A percentile compares a stretch with the other conserved stretches of the same genome.
phyloP scores from a whole-genome alignment of 2,113 vertebrate genomes.

The Macquaria australasica region DNA sequence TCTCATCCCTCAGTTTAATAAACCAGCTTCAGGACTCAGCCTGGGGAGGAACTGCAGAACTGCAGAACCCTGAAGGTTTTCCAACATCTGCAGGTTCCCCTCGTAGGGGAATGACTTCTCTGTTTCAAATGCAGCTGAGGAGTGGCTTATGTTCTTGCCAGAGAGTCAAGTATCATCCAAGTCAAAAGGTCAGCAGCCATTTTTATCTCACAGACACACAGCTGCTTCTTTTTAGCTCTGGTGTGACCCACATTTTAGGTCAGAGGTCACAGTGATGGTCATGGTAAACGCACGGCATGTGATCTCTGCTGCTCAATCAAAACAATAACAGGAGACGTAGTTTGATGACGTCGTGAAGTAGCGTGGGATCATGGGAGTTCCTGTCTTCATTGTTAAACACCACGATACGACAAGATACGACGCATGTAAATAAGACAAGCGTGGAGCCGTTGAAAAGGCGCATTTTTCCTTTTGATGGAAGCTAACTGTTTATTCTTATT shows the following conservation, averaged over 20 bases:
- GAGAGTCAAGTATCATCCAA: constrained; percentile 7
- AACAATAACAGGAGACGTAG: too few relatives aligned
- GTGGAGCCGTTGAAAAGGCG: too few relatives aligned
- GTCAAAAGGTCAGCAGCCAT: constrained; percentile 42
- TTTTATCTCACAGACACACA: neutral
- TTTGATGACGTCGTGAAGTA: too few relatives aligned
- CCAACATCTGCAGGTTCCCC: constrained; percentile 8
- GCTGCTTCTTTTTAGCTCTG: constrained; percentile 13
- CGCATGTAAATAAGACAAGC: too few relatives aligned
- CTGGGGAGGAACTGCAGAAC: neutral
- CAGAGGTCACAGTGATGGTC: neutral
- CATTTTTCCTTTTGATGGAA: neutral
- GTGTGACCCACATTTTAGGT: neutral
- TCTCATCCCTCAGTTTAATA: too few relatives aligned
- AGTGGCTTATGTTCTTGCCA: neutral
- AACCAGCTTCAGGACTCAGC: neutral
- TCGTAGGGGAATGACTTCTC: neutral
- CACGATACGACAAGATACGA: too few relatives aligned
- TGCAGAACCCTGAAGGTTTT: neutral
- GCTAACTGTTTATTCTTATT: too few relatives aligned
- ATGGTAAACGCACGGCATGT: too few relatives aligned
- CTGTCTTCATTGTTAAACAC: too few relatives aligned
- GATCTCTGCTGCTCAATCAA: too few relatives aligned
- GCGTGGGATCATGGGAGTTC: too few relatives aligned
- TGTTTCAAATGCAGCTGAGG: neutral